These are phyloP conservation scores for Sardinella longiceps DNA, from an alignment of 2,797 vertebrate genomes.

Conservation along the genomic window DNA sequence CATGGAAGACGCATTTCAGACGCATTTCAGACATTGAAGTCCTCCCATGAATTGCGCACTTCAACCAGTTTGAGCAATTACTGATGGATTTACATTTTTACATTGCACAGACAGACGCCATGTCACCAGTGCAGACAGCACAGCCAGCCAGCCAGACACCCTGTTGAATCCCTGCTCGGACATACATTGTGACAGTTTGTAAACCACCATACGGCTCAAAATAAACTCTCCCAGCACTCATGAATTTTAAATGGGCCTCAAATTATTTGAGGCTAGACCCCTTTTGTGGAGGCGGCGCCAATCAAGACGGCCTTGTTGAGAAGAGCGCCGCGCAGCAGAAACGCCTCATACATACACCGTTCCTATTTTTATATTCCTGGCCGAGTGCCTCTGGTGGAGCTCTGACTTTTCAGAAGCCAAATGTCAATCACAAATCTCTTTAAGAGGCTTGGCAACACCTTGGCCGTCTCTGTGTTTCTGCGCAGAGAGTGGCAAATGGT, in stretches of 20 bases:
- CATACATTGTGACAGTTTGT: background rate
- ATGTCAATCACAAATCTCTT: slow-evolving; percentile 38
- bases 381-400: slow-evolving; percentile 21
- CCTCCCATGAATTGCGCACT: slow-evolving; percentile 14
- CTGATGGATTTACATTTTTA: background rate
- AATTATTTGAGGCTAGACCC: background rate
- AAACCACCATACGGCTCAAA: background rate
- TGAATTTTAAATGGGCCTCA: background rate
- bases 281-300: background rate
- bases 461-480: slow-evolving; percentile 42
- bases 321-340: background rate
- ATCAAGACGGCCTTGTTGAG: background rate
- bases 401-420: slow-evolving; percentile 12
- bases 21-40: slow-evolving; percentile 40
- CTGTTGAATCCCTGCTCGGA: background rate
- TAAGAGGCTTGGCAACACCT: slow-evolving; percentile 44
- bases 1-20: slow-evolving; percentile 56
- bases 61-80: background rate
- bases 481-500: slow-evolving; percentile 42
- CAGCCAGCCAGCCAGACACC: background rate
- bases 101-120: background rate
- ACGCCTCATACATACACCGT: background rate
- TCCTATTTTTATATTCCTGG: slow-evolving; percentile 36
- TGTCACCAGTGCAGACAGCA: too few species aligned
- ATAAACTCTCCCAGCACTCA: background rate